Conservation (phyloP, 2,888 invertebrate species). For the Drosophila mayaguana region DNA sequence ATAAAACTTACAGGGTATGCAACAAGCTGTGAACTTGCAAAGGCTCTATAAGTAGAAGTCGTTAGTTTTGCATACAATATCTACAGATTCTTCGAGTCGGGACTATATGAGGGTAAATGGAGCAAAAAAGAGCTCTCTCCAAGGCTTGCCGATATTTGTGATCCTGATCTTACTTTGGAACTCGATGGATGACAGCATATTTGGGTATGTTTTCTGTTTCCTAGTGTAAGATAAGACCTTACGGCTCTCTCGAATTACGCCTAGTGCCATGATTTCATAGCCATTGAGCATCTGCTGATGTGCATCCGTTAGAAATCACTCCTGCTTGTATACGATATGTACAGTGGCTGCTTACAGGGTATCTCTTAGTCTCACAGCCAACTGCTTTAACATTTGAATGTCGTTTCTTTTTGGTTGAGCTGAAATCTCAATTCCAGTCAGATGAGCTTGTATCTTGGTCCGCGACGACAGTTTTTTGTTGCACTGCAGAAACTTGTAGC, state of each 20-base stretch:
- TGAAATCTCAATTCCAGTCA: constrained; percentile 24
- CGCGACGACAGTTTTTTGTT: constrained; percentile 38
- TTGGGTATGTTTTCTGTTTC: background rate
- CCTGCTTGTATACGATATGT: no score
- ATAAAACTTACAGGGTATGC: constrained; percentile 6
- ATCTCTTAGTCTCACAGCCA: background rate
- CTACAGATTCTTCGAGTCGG: background rate
- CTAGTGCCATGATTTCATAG: no score
- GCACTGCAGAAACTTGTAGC: constrained; percentile 51
- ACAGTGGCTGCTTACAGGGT: constrained; percentile 1
- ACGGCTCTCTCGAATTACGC: background rate
- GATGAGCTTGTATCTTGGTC: constrained; percentile 39
- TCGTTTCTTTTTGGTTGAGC: background rate
- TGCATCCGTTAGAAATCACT: background rate
- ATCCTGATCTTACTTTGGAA: background rate
- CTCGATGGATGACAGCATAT: no score
- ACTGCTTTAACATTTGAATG: background rate
- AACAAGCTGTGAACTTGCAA: background rate
- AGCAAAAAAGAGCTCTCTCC: no score
- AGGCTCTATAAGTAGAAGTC: background rate
- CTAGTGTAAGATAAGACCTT: no score
- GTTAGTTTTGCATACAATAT: background rate
- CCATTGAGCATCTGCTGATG: no score
- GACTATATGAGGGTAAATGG: background rate
- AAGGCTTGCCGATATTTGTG: no score